phyloP scores from a whole-genome alignment of 2,113 vertebrate genomes.

The Climacteris rufus region DNA sequence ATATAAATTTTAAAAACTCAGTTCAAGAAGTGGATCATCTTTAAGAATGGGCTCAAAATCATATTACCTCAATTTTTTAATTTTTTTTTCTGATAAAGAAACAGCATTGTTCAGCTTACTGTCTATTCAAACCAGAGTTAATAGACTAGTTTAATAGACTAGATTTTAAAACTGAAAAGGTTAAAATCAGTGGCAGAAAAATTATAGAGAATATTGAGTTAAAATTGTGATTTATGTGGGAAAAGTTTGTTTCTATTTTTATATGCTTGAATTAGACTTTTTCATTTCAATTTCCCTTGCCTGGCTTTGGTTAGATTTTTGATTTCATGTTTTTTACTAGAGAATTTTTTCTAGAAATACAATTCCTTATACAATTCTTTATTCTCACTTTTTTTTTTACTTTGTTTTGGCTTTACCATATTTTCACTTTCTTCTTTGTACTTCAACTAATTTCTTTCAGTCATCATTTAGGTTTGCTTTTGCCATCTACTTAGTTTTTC shows the following conservation, averaged over 20 bases:
- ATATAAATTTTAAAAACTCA: neutral
- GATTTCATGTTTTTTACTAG: rapidly evolving
- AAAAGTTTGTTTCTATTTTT: neutral
- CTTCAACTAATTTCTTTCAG: neutral
- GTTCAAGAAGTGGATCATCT: neutral
- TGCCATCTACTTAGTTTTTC: neutral
- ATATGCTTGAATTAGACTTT: neutral
- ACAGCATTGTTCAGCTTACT: neutral
- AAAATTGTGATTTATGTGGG: neutral
- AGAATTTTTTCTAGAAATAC: neutral
- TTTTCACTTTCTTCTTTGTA: neutral
- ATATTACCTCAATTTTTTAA: neutral
- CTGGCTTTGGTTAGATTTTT: neutral
- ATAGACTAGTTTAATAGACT: neutral
- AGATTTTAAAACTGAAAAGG: neutral
- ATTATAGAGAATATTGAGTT: neutral
- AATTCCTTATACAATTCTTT: neutral
- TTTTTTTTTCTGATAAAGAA: neutral
- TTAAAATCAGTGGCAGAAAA: neutral
- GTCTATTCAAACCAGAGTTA: neutral
- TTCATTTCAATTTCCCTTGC: neutral
- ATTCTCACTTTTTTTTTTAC: neutral
- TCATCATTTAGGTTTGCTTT: neutral
- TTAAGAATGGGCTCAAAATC: neutral
- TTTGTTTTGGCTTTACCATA: neutral